A percentile compares a stretch with the other conserved stretches of the same genome.
Conservation (phyloP, 2,113 vertebrate genomes). For the Pseudonaja textilis region DNA sequence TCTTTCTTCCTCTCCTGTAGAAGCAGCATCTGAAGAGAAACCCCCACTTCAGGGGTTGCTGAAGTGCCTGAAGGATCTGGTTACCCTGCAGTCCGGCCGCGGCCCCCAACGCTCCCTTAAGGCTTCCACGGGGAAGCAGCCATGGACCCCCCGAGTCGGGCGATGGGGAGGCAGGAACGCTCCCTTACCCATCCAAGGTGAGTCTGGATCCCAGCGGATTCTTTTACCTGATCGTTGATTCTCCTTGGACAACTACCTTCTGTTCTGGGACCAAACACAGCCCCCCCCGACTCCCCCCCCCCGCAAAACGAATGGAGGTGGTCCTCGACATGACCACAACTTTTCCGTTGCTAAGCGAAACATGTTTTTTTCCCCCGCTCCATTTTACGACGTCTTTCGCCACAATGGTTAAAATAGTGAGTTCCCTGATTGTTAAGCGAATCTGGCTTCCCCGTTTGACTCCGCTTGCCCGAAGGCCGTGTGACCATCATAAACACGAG, state of each 20-base stretch:
- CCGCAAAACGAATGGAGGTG: not conserved
- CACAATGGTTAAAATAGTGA: not conserved
- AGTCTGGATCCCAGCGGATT: not conserved
- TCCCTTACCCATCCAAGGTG: not conserved
- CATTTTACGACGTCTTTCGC: not conserved
- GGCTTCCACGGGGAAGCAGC: not conserved
- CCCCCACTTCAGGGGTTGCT: slow-evolving; percentile 1
- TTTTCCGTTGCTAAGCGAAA: not conserved
- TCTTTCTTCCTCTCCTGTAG: not conserved
- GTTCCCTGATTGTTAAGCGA: not conserved
- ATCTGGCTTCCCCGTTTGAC: not conserved
- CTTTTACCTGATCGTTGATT: not conserved
- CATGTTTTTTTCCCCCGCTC: too few species aligned
- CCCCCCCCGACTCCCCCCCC: too few species aligned
- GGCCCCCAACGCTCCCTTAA: not conserved
- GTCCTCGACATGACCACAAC: not conserved
- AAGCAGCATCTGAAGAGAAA: not conserved
- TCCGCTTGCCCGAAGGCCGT: accelerated
- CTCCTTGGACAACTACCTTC: not conserved
- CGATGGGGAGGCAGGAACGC: not conserved
- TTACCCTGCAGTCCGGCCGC: not conserved
- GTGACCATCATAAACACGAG: not conserved
- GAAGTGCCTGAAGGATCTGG: slow-evolving; percentile 13
- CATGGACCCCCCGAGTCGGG: not conserved
- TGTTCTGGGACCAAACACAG: not conserved